Conservation (phyloP, 2,797 vertebrate genomes). For the Chaetophractus vellerosus region DNA sequence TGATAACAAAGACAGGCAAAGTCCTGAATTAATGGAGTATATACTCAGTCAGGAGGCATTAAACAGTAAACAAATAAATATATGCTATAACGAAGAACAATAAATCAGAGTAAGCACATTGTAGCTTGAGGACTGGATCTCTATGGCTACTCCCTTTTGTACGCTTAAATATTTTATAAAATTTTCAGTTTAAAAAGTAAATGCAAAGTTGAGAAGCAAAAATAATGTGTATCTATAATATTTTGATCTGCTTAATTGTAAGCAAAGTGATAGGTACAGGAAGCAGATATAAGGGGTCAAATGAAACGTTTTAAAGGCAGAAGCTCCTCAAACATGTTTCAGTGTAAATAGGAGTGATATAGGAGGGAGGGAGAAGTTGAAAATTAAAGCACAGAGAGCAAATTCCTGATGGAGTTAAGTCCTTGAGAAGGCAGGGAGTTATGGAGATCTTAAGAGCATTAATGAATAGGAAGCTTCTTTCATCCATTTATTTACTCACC, state of each 20-base stretch:
- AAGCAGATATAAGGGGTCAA: not conserved
- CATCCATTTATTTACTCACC: not conserved
- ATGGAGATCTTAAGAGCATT: not conserved
- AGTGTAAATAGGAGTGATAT: not conserved
- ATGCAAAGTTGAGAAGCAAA: not conserved
- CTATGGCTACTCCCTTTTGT: not conserved
- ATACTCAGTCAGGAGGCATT: not conserved
- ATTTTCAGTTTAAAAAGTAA: conserved; percentile 22
- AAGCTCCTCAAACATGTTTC: not conserved
- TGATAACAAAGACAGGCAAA: not conserved
- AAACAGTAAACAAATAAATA: not conserved
- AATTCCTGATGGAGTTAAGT: not conserved
- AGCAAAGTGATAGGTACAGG: not conserved
- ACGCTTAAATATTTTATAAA: not conserved
- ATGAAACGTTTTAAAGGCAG: conserved; percentile 41
- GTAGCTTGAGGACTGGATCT: not conserved
- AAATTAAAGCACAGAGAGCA: not conserved
- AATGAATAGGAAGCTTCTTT: not conserved
- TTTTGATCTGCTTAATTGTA: not conserved
- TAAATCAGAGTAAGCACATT: not conserved
- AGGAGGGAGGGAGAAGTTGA: not conserved
- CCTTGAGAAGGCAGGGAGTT: not conserved
- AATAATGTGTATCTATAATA: not conserved
- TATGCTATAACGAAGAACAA: not conserved
- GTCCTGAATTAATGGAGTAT: not conserved